A percentile compares a stretch with the other conserved stretches of the same genome.
Evolutionary conservation across 1,140 invertebrate genomes (phyloP).

Genomic region (Drosophila orena): DNA sequence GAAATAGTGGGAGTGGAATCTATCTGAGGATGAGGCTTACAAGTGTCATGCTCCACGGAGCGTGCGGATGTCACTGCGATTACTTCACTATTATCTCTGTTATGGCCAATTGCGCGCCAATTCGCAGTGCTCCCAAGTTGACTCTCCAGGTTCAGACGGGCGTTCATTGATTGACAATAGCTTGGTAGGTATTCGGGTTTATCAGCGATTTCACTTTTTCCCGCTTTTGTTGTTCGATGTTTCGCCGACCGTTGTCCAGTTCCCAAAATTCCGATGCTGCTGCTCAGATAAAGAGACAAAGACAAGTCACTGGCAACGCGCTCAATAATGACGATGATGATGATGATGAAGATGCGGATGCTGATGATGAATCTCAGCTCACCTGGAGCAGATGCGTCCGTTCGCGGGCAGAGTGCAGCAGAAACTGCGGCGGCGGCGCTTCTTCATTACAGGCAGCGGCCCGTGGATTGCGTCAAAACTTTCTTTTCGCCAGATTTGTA

Average conservation of each 20-base stretch:
- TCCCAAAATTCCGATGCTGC: conserved; percentile 39
- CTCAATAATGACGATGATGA: conserved; percentile 21
- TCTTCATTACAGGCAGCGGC: conserved; percentile 75
- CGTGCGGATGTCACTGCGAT: conserved; percentile 21
- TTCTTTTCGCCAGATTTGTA: conserved; percentile 64
- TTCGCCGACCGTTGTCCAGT: conserved; percentile 23
- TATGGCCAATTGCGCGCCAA: conserved; percentile 45
- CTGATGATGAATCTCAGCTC: conserved; percentile 5
- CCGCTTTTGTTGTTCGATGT: conserved; percentile 24
- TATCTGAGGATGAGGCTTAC: conserved; percentile 43
- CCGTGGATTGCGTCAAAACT: conserved; percentile 76
- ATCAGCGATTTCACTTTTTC: conserved; percentile 79
- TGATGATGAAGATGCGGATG: background rate
- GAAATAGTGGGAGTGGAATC: conserved; percentile 26
- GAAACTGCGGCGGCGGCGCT: conserved; percentile 64
- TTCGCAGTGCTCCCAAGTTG: conserved; percentile 31
- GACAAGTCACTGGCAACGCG: conserved; percentile 33
- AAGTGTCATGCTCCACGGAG: conserved; percentile 59
- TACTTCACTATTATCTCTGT: conserved; percentile 22
- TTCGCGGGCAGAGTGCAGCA: conserved; percentile 61
- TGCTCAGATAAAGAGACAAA: conserved; percentile 51
- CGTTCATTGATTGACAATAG: conserved; percentile 35
- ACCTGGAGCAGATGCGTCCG: conserved; percentile 41
- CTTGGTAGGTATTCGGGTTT: conserved; percentile 48
- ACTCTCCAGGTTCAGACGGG: conserved; percentile 26